These are phyloP conservation scores for Rhagoletis pomonella DNA, from an alignment of 1,140 invertebrate genomes.

Conservation along the genomic window DNA sequence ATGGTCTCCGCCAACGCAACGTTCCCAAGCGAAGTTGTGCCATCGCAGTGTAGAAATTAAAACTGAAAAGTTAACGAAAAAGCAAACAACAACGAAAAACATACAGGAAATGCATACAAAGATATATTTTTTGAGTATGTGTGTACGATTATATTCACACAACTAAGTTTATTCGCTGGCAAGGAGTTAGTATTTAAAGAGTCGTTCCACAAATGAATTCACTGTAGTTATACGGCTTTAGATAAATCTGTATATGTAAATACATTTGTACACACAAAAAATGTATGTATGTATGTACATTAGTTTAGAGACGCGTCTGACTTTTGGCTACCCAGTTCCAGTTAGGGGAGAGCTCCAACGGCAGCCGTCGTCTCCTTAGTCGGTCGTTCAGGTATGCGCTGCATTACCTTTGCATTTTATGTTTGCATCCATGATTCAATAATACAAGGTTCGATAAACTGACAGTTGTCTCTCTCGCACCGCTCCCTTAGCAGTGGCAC, in stretches of 20 bases:
- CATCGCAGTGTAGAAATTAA: background rate
- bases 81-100: background rate
- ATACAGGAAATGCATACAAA: background rate
- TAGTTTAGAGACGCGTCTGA: background rate
- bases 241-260: background rate
- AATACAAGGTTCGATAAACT: too few relatives aligned
- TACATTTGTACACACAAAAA: too few relatives aligned
- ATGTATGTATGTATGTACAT: background rate
- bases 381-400: constrained; percentile 36
- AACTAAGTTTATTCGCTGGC: constrained; percentile 32
- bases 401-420: background rate
- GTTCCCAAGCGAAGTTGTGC: background rate
- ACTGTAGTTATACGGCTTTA: background rate
- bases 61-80: constrained; percentile 25
- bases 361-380: background rate
- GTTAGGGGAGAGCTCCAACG: background rate
- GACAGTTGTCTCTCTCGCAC: too few relatives aligned
- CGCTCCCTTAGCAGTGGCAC: too few relatives aligned
- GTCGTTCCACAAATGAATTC: constrained; percentile 45
- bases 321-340: constrained; percentile 35
- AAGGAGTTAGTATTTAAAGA: constrained; percentile 43
- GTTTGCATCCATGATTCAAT: too few relatives aligned
- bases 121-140: background rate
- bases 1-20: background rate
- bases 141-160: background rate